Base-by-base conservation (phyloP, 2,113 vertebrate genomes). In the Oryzias javanicus region DNA sequence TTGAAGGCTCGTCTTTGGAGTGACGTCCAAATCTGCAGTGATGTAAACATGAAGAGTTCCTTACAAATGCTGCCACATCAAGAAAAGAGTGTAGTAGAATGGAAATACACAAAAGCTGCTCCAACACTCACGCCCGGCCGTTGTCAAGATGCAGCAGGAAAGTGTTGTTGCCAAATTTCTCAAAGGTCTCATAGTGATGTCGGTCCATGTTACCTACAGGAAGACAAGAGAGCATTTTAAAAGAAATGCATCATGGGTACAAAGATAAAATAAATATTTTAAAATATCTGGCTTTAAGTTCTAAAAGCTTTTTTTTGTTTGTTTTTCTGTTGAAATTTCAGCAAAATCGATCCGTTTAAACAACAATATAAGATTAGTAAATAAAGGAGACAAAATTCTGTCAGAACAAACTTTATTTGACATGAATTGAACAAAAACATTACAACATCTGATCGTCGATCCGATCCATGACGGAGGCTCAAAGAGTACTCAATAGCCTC, bases 151-250 rank as follows among this genome's bases (percentile, higher is more conserved):
- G 94, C 8, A 94, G 69, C 1, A 94, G 79, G 55, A 93, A 94
- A 0, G 92, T 95, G 51, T 91, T 50, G 2, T 95, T 95, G 29
- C 92, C 93, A 88, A 95, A 95, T 64, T 93, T 94, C 77, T 95
- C 92, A 5, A 95, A 96, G 1, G 93, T 95, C 77, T 96, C 93
- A 0, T 94, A 94, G 74, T 94, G 93, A 62, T 94, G 93, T 1
- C 94, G 88, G 84, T 94, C 94, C 93, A 95, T 91, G 79, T 94
- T 95, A 70, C 93, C 93, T 95, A 70, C 1, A 42, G 48, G 16
- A 62, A 16, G n/a, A 41, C 4, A 66, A 53, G 40, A 19, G 19
- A 20, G 18, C 12, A 6, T 22, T 35, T 16, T 1, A 19, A 24
- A 47, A 14, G 35, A 18, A 44, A 25, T 16, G 27, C 46, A 1